Conservation (phyloP, 2,113 vertebrate species). For the Riparia riparia region DNA sequence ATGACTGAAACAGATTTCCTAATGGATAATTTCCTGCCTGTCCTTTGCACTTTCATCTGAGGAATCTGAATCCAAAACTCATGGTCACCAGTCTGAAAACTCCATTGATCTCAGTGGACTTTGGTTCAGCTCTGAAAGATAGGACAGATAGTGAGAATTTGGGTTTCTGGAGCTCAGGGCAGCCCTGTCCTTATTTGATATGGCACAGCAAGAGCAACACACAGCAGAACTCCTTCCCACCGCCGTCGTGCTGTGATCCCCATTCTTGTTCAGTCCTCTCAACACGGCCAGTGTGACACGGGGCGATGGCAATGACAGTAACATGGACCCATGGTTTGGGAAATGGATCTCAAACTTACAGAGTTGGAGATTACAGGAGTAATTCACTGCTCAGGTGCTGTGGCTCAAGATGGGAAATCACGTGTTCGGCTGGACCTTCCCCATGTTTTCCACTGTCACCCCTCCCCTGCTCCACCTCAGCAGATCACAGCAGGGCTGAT, state of each 20-base stretch:
- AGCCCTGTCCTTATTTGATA: neutral
- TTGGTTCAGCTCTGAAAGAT: neutral
- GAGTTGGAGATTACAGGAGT: neutral
- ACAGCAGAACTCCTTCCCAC: fast-evolving
- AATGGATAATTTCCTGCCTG: neutral
- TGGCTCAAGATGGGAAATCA: neutral
- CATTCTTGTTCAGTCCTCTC: neutral
- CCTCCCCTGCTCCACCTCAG: neutral
- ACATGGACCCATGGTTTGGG: fast-evolving
- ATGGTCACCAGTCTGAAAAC: neutral
- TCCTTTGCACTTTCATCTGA: neutral
- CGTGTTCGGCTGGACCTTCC: neutral
- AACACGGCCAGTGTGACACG: neutral
- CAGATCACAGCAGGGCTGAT: neutral
- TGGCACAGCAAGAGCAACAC: neutral
- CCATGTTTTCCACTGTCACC: neutral
- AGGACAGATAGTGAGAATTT: neutral
- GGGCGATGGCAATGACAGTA: neutral
- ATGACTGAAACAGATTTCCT: slow-evolving; percentile 12
- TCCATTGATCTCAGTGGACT: neutral
- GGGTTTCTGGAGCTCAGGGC: neutral
- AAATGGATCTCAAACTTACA: neutral
- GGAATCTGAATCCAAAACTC: slow-evolving; percentile 19
- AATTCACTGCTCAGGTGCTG: neutral
- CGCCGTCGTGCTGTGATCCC: fast-evolving